A percentile compares a stretch with the other conserved stretches of the same genome.
Conservation (phyloP, 2,888 invertebrate species). For the Tachina grossa region DNA sequence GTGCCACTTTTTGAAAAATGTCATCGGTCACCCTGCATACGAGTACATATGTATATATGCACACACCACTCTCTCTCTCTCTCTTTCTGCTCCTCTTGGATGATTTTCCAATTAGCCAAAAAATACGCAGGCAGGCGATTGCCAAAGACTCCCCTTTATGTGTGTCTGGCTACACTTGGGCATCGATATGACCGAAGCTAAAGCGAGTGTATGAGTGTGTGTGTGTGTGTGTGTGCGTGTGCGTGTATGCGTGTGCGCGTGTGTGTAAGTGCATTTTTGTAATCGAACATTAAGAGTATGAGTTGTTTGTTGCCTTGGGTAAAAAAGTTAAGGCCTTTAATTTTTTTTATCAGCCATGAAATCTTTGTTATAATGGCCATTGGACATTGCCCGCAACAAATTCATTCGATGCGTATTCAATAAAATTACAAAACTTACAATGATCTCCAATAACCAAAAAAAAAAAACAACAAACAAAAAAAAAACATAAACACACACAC, state of each 20-base stretch:
- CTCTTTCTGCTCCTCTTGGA: constrained; percentile 45
- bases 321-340: constrained; percentile 68
- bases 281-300: constrained; percentile 34
- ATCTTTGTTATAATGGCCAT: constrained; percentile 70
- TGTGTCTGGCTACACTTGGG: constrained; percentile 12
- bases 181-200: background rate
- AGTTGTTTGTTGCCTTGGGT: constrained; percentile 45
- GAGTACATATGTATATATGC: too few species aligned
- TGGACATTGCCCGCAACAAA: constrained; percentile 69
- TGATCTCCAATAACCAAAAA: constrained; percentile 69
- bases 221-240: background rate
- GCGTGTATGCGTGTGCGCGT: background rate
- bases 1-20: too few species aligned
- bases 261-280: constrained; percentile 2
- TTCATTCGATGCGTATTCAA: constrained; percentile 72
- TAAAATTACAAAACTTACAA: constrained; percentile 72
- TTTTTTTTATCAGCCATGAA: constrained; percentile 71
- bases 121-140: constrained; percentile 65
- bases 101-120: constrained; percentile 71
- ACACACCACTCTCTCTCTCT: too few species aligned
- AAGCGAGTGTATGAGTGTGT: background rate
- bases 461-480: constrained; percentile 22
- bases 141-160: constrained; percentile 62
- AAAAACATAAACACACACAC: background rate
- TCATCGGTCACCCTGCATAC: too few species aligned